Conservation (phyloP, 2,113 vertebrate genomes). For the Amblyornis subalaris region DNA sequence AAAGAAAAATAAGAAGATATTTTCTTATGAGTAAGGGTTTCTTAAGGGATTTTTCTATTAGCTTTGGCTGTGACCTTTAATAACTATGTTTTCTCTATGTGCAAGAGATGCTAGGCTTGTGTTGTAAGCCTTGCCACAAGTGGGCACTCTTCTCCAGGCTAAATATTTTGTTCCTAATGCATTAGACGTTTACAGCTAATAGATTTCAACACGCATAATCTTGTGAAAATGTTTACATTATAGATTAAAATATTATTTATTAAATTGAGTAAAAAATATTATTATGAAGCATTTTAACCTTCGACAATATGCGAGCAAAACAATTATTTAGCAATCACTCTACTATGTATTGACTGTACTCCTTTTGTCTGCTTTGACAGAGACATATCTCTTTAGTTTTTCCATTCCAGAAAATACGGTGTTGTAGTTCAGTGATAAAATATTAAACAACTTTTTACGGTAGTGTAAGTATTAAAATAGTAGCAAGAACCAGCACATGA, state of each 20-base stretch:
- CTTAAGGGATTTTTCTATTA: background rate
- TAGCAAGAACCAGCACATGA: background rate
- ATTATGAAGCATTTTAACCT: background rate
- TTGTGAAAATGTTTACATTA: background rate
- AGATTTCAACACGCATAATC: background rate
- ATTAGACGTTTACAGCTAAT: background rate
- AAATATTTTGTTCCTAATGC: background rate
- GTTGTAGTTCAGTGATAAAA: background rate
- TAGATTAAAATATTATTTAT: background rate
- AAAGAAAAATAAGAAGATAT: background rate
- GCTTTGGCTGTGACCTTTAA: background rate
- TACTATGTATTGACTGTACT: background rate
- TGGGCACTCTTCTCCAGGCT: conserved; percentile 32
- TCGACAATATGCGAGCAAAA: background rate
- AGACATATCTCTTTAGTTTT: background rate
- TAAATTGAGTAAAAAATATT: background rate
- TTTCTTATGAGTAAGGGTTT: fast-evolving
- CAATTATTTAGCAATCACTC: background rate
- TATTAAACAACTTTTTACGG: background rate
- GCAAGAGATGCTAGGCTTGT: background rate
- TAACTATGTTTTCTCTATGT: background rate
- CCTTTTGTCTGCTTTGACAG: background rate
- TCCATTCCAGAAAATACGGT: background rate
- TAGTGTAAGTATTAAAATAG: background rate
- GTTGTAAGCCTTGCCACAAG: conserved; percentile 21